Evolutionary conservation across 2,797 vertebrate species (phyloP), one percentile per base, ranked within the genome.

Genomic region (Gambelia wislizenii): DNA sequence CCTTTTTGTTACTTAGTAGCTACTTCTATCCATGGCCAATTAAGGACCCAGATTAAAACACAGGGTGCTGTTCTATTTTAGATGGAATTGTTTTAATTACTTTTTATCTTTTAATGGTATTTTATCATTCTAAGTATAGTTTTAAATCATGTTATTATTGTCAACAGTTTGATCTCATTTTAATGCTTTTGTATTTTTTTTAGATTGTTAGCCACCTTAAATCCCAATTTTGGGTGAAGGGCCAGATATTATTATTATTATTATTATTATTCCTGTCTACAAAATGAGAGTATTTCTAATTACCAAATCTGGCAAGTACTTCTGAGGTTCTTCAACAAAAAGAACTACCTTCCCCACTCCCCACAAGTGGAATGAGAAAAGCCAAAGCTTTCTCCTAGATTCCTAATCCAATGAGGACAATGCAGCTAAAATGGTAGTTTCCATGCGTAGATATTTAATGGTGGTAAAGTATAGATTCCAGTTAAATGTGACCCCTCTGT

Each of bases 281-380:
- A 77, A 74, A 89, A 79, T 0, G 80, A 44, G 87, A 89, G 13
- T 25, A 47, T 86, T 2, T 49, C 44, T 67, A 8, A 6, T 1
- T 89, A 59, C 1, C 30, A 91, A 64, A 79, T 64, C 22, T 59
- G 16, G 67, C 81, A 67, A 87, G 14, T 22, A 81, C 22, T 84
- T 54, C 75, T 75, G 70, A 87, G 78, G 72, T 80, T 67, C 61
- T 92, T 59, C 42, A 1, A 0, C 8, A 67, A 36, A 87, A 84
- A 44, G 89, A 76, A 49, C 83, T 75, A 54, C 42, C 12, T 59
- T 30, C 20, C n/a, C n/a, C n/a, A n/a, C n/a, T 54, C 10, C 42
- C n/a, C 47, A 30, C 61, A 79, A 79, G n/a, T 49, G 56, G 2
- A 85, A 44, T 25, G 27, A 54, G 47, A 16, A 86, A 86, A 64